These are phyloP conservation scores for Nymphicus hollandicus DNA, from an alignment of 2,113 vertebrate species.

Conservation along the genomic window DNA sequence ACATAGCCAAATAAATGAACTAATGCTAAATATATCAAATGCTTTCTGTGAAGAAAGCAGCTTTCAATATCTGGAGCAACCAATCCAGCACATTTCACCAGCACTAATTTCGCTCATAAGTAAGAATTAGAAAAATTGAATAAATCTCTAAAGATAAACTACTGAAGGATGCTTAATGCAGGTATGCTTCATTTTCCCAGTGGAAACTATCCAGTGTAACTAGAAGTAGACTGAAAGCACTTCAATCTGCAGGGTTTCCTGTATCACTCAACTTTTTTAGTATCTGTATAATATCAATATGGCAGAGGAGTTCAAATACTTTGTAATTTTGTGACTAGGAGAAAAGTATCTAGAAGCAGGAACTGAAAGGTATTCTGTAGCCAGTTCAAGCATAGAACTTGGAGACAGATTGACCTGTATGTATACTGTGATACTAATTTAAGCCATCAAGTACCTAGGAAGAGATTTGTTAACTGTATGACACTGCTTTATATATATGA, in stretches of 20 bases:
- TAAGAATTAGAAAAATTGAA: neutral
- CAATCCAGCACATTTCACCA: neutral
- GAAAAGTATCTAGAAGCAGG: neutral
- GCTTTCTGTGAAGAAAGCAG: neutral
- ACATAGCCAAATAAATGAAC: neutral
- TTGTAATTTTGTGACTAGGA: neutral
- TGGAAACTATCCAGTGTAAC: neutral
- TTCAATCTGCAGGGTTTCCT: neutral
- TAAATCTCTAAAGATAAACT: neutral
- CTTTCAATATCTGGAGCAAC: neutral
- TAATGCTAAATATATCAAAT: neutral
- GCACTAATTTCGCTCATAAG: neutral
- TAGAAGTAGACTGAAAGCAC: neutral
- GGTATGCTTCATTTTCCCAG: neutral
- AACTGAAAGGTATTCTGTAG: neutral
- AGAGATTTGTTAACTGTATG: neutral
- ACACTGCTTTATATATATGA: neutral
- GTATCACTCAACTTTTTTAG: neutral
- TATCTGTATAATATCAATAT: fast-evolving
- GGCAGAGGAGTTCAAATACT: neutral
- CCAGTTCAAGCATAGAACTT: neutral
- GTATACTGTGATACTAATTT: neutral
- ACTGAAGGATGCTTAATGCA: neutral
- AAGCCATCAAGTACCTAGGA: neutral
- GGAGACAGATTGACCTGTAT: neutral